phyloP scores from a whole-genome alignment of 1,140 invertebrate species.

The Anastatus disparis region DNA sequence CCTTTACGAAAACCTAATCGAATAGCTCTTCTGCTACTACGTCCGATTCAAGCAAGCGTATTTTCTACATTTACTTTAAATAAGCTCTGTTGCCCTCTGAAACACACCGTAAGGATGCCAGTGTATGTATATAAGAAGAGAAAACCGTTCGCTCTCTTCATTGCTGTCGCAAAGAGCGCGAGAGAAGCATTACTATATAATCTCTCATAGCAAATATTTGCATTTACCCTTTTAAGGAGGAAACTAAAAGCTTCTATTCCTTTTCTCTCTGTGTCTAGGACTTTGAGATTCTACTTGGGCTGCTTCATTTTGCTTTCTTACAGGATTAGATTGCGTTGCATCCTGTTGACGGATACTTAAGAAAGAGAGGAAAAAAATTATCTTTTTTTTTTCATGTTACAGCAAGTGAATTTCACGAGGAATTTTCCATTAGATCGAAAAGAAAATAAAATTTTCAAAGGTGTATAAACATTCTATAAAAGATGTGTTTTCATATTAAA shows the following conservation, averaged over 20 bases:
- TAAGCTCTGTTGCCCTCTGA: no score
- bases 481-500: no score
- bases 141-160: no score
- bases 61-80: conserved; percentile 41
- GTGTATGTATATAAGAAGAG: no score
- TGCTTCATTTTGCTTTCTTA: background rate
- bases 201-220: conserved; percentile 55
- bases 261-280: background rate
- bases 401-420: no score
- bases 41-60: background rate
- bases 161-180: background rate
- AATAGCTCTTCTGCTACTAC: conserved; percentile 16
- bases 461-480: no score
- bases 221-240: conserved; percentile 46
- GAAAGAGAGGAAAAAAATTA: no score
- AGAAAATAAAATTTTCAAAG: no score
- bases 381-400: no score
- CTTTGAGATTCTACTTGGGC: background rate
- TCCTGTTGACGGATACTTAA: no score
- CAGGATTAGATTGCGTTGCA: conserved; percentile 11
- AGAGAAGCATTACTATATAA: conserved; percentile 49
- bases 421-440: no score
- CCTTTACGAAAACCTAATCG: conserved; percentile 17
- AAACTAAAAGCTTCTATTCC: conserved; percentile 44
- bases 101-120: no score